phyloP scores from a whole-genome alignment of 2,113 vertebrate genomes.

The Ascaphus truei region DNA sequence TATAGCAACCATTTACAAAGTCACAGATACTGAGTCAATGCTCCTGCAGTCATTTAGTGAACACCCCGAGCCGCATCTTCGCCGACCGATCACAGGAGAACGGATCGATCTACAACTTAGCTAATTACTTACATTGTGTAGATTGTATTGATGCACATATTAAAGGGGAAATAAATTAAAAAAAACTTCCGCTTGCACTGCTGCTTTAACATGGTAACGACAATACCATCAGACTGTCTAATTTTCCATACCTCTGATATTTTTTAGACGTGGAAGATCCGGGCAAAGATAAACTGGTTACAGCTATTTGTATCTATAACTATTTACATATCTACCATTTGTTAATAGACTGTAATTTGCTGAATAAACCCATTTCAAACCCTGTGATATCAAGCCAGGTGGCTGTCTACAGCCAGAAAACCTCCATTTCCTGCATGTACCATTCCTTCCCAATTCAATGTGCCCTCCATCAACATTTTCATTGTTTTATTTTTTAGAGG shows the following conservation, averaged over 20 bases:
- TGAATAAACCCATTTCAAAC: slow-evolving; percentile 10
- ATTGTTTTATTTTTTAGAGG: slow-evolving; percentile 22
- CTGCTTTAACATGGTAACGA: too few relatives aligned
- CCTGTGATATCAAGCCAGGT: slow-evolving; percentile 21
- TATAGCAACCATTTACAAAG: too few relatives aligned
- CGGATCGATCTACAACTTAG: too few relatives aligned
- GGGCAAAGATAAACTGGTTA: slow-evolving; percentile 4
- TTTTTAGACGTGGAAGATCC: slow-evolving; percentile 4
- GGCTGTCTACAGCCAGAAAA: not conserved
- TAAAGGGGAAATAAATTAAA: too few relatives aligned
- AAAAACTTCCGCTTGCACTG: too few relatives aligned
- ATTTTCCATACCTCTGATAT: not conserved
- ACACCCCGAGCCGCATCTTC: too few relatives aligned
- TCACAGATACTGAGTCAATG: too few relatives aligned
- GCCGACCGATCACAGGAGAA: too few relatives aligned
- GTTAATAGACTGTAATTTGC: slow-evolving; percentile 16
- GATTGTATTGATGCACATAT: too few relatives aligned
- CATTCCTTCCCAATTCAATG: not conserved
- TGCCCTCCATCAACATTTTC: slow-evolving; percentile 25
- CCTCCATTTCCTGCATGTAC: slow-evolving; percentile 9
- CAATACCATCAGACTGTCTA: not conserved
- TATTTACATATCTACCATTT: slow-evolving; percentile 4
- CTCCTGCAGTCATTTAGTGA: too few relatives aligned
- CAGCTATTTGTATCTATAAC: slow-evolving; percentile 4
- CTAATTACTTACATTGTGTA: too few relatives aligned